Conservation (phyloP, 1,140 invertebrate genomes). For the Chelonus insularis region DNA sequence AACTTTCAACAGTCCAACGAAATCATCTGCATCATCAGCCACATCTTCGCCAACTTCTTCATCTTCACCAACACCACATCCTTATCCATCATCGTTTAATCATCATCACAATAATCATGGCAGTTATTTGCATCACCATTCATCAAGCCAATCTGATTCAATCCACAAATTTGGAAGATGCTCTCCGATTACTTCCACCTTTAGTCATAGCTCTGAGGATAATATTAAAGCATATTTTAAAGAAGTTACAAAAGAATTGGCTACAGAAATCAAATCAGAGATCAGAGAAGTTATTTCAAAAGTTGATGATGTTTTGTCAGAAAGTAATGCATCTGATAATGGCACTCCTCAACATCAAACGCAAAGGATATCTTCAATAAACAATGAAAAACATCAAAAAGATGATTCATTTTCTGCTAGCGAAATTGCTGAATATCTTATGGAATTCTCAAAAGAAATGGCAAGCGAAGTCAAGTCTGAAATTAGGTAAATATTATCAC, state of each 20-base stretch:
- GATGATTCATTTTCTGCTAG: constrained; percentile 71
- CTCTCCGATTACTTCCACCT: constrained; percentile 63
- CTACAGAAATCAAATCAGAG: constrained; percentile 80
- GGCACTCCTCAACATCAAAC: constrained; percentile 48
- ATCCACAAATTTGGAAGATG: constrained; percentile 60
- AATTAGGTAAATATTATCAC: constrained; percentile 67
- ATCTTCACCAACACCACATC: constrained; percentile 29
- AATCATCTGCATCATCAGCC: constrained; percentile 19
- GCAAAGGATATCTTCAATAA: constrained; percentile 28
- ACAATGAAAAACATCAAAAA: constrained; percentile 40
- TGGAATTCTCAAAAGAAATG: constrained; percentile 77
- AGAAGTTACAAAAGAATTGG: constrained; percentile 75
- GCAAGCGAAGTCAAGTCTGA: constrained; percentile 78
- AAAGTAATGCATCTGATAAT: constrained; percentile 57
- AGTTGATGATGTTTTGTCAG: constrained; percentile 75
- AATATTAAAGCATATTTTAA: constrained; percentile 74
- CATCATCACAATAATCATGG: constrained; percentile 22
- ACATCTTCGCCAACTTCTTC: constrained; percentile 30
- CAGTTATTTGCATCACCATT: constrained; percentile 46
- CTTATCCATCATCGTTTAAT: constrained; percentile 18
- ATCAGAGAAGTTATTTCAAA: constrained; percentile 77
- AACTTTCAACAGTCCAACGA: constrained; percentile 40
- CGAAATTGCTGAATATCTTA: constrained; percentile 74
- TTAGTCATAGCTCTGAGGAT: constrained; percentile 65
- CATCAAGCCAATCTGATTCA: constrained; percentile 51